A percentile compares a stretch with the other conserved stretches of the same genome.
These are phyloP conservation scores for Pygoscelis antarcticus DNA, from an alignment of 2,113 vertebrate species.

Conservation along the genomic window DNA sequence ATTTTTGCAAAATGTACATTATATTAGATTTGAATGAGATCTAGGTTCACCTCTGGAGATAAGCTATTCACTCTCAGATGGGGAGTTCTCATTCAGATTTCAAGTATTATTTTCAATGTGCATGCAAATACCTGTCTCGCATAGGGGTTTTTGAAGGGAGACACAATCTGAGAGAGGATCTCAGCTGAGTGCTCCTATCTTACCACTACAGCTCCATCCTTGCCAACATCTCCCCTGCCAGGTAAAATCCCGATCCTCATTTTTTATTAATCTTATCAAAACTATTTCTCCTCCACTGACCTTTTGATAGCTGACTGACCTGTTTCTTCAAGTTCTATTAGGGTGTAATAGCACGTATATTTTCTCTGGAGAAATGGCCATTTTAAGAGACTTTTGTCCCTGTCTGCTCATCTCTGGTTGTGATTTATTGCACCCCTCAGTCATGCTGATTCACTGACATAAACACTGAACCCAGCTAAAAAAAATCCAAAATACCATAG, in stretches of 20 bases:
- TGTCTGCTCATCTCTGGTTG: not conserved
- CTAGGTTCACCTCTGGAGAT: not conserved
- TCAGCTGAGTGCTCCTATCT: not conserved
- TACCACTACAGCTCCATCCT: not conserved
- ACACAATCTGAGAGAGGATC: fast-evolving
- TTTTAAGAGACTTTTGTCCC: not conserved
- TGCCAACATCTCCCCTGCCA: not conserved
- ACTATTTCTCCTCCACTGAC: not conserved
- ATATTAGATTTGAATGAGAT: not conserved
- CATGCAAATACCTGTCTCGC: not conserved
- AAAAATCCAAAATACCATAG: not conserved
- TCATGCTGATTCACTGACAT: not conserved
- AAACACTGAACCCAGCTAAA: not conserved
- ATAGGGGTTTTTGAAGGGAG: not conserved
- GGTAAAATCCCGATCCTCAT: not conserved
- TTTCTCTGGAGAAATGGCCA: not conserved
- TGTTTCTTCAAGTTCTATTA: not conserved
- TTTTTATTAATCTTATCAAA: not conserved
- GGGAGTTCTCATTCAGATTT: not conserved
- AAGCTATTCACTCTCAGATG: not conserved
- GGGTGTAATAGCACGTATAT: not conserved
- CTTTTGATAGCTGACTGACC: not conserved
- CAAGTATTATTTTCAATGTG: not conserved
- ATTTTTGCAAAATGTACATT: not conserved
- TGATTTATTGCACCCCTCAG: not conserved